phyloP scores from a whole-genome alignment of 2,797 vertebrate genomes.

The Prunella strophiata region DNA sequence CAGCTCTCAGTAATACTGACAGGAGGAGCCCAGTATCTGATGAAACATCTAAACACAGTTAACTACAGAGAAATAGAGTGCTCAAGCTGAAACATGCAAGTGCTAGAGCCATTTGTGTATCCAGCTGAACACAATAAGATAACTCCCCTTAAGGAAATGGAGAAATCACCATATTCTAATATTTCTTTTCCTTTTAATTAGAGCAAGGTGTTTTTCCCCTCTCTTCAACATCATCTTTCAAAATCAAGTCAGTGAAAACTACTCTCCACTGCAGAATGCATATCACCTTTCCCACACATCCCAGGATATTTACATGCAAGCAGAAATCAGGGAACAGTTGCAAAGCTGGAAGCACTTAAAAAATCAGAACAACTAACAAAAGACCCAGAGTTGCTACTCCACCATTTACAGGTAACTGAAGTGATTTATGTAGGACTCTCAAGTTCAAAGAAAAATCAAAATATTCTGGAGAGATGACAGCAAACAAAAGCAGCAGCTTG shows the following conservation, averaged over 20 bases:
- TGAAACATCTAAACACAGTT: not conserved
- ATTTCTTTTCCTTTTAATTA: not conserved
- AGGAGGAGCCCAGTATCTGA: not conserved
- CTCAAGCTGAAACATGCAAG: not conserved
- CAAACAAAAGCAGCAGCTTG: not conserved
- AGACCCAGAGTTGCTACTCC: not conserved
- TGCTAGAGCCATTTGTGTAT: not conserved
- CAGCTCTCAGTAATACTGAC: not conserved
- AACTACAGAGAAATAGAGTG: not conserved
- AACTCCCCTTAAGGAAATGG: not conserved
- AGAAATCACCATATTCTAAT: not conserved
- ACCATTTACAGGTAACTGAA: not conserved
- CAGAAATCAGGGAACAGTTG: not conserved
- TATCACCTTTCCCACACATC: not conserved
- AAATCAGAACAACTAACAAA: not conserved
- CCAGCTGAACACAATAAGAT: not conserved
- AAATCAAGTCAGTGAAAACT: slow-evolving; percentile 6
- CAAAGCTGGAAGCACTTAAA: not conserved
- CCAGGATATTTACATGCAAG: not conserved
- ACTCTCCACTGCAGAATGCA: not conserved
- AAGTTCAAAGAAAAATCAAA: not conserved
- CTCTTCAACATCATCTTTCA: not conserved
- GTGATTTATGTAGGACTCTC: not conserved
- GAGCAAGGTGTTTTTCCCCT: not conserved
- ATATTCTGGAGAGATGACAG: not conserved